Evolutionary conservation across 2,797 vertebrate species (phyloP), one percentile per base, ranked within the genome.

Genomic region (Aeoliscus strigatus): DNA sequence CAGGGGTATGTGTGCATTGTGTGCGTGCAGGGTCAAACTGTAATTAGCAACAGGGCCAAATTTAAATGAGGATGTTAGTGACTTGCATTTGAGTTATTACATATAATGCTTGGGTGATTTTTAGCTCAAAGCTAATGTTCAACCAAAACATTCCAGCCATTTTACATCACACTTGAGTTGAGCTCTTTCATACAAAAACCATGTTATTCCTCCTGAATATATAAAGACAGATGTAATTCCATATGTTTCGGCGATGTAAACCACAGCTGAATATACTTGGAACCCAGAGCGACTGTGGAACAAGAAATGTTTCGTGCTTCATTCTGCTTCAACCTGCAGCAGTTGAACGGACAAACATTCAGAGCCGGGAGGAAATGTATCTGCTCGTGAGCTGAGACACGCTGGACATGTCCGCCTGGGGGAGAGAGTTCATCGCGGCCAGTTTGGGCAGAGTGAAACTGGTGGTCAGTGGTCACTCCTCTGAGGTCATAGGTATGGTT

Each of bases 31-130:
- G 84, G 86, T 88, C 77, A 89, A 80, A 77, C 87, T 91, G 84
- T 88, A 91, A 93, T 94, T 91, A 92, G 86, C 87, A 69, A 74
- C 86, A 60, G 89, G 86, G 88, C 85, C 87, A 88, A 51, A 80
- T 79, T 79, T 67, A 85, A 91, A 88, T 73, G 81, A 83, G 84
- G 65, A 79, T 61, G 54, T 81, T 63, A 74, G 69, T 70, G 70
- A 77, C 61, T 62, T 68, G 45, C 39, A 65, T 77, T 50, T 51
- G 33, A 63, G 77, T 78, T 51, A 75, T 75, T 70, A 66, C 50
- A 46, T 55, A 55, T 58, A 41, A 38, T 48, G 50, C 51, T 39
- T 37, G 38, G 27, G 56, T 60, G 18, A 42, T 52, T 33, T 46
- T 54, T 60, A 50, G 12, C 55, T 75, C 76, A 45, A 60, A 56